phyloP scores from a whole-genome alignment of 1,140 invertebrate genomes.

The Trinorchestia longiramus region DNA sequence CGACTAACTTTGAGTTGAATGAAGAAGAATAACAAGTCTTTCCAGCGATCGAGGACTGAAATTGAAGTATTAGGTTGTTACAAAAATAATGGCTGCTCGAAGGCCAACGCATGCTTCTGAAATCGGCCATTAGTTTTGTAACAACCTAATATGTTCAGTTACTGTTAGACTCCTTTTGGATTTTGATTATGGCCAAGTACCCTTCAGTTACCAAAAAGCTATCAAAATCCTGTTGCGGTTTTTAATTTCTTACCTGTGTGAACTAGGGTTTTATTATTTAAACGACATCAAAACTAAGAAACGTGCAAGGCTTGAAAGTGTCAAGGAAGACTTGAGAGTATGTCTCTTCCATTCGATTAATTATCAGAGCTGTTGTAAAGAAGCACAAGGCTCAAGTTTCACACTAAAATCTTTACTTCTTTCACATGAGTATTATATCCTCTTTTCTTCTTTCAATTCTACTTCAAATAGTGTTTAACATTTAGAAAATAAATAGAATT shows the following conservation, averaged over 20 bases:
- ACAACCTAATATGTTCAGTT: too few species aligned
- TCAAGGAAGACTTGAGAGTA: neutral
- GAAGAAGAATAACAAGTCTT: neutral
- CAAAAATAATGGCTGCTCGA: too few species aligned
- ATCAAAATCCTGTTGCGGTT: neutral
- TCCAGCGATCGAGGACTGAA: neutral
- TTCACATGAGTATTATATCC: neutral
- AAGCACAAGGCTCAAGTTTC: neutral
- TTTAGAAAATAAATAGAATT: neutral
- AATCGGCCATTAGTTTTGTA: too few species aligned
- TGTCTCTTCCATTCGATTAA: too few species aligned
- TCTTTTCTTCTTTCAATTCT: neutral
- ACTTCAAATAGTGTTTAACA: neutral
- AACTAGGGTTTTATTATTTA: neutral
- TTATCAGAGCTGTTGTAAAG: neutral
- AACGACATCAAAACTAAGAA: neutral
- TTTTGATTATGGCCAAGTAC: neutral
- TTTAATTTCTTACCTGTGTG: neutral
- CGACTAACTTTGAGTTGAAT: neutral
- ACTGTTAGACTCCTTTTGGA: neutral
- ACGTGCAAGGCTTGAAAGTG: neutral
- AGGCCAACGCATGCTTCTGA: too few species aligned
- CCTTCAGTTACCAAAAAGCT: neutral
- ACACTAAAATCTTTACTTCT: neutral
- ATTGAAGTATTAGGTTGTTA: too few species aligned